Conservation (phyloP, 2,888 invertebrate species). For the Eupithecia tripunctaria region DNA sequence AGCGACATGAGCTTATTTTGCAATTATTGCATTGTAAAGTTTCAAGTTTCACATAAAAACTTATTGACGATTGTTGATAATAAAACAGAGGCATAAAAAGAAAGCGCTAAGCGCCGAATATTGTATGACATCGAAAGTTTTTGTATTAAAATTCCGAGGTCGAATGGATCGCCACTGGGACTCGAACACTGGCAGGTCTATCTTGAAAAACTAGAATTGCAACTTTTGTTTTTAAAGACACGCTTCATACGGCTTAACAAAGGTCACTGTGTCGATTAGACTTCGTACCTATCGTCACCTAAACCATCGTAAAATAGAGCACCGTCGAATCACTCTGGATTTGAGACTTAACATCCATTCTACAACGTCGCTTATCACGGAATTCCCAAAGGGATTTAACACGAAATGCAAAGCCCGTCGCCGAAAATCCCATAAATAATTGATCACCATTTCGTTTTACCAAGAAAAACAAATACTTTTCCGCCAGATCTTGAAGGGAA, state of each 20-base stretch:
- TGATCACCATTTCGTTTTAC: constrained; percentile 20
- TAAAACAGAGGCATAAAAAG: constrained; percentile 12
- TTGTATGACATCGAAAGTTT: constrained; percentile 64
- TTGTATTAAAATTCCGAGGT: constrained; percentile 63
- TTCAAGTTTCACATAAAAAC: neutral
- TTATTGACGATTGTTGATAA: neutral
- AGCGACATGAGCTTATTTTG: neutral
- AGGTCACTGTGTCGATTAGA: constrained; percentile 54
- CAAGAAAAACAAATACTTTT: constrained; percentile 32
- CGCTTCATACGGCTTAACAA: constrained; percentile 53
- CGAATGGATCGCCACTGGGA: constrained; percentile 67
- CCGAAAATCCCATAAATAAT: constrained; percentile 13
- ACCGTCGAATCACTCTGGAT: neutral
- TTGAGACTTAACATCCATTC: neutral
- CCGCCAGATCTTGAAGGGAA: constrained; percentile 28
- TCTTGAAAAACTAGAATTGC: constrained; percentile 77
- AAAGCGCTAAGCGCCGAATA: constrained; percentile 24
- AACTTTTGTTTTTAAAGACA: constrained; percentile 78
- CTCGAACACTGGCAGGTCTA: constrained; percentile 58
- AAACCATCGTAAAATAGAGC: neutral
- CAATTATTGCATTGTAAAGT: neutral
- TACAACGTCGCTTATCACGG: constrained; percentile 2
- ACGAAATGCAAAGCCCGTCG: neutral
- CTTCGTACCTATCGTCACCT: constrained; percentile 2
- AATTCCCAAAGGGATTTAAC: neutral